Evolutionary conservation across 2,113 vertebrate species (phyloP).

Genomic region (Amphiprion ocellaris): DNA sequence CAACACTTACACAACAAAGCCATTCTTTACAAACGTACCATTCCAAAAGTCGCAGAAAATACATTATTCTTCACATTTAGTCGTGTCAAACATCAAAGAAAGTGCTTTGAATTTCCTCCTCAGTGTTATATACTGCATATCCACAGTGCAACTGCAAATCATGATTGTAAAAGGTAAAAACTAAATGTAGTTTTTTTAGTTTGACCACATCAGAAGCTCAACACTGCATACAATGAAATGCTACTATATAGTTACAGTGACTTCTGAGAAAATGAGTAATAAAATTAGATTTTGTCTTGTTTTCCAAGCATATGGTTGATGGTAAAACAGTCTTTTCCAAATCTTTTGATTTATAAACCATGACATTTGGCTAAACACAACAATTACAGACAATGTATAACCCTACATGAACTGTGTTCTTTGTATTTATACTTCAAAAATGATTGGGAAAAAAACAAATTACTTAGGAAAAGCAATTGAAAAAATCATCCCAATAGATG

Average conservation of each 20-base stretch:
- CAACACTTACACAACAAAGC: background rate
- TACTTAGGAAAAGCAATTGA: background rate
- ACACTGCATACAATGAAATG: too few relatives aligned
- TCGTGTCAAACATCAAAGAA: background rate
- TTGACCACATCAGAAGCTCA: too few relatives aligned
- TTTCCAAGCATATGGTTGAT: too few relatives aligned
- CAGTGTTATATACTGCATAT: background rate
- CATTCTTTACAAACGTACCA: background rate
- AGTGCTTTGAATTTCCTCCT: background rate
- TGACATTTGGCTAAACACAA: constrained; percentile 23
- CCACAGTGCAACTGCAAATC: background rate
- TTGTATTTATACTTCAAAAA: constrained; percentile 36
- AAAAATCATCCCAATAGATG: background rate
- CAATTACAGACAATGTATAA: constrained; percentile 11
- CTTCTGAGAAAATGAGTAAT: too few relatives aligned
- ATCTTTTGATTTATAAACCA: constrained; percentile 3
- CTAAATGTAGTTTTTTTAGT: too few relatives aligned
- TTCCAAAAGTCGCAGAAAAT: background rate
- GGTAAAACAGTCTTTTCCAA: too few relatives aligned
- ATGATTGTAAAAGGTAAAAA: background rate
- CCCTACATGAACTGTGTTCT: constrained; percentile 10
- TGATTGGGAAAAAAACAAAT: background rate
- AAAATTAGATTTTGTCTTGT: too few relatives aligned
- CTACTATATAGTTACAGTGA: too few relatives aligned
- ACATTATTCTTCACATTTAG: background rate